Base-by-base conservation (phyloP, 2,797 vertebrate genomes). In the Atherinosoma microstoma region DNA sequence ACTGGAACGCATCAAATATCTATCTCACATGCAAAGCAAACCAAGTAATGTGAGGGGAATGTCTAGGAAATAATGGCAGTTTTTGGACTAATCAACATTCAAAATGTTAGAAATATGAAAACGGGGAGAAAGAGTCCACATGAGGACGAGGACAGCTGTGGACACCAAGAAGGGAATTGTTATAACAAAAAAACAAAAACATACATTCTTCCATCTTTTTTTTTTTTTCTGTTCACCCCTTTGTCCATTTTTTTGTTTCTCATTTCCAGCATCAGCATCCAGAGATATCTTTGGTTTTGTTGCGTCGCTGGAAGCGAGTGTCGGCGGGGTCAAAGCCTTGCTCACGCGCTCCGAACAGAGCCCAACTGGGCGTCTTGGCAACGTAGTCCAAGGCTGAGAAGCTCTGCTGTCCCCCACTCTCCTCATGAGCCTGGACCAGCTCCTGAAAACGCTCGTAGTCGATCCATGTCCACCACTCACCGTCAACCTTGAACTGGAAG, bases 391-490 rank as follows among this genome's bases (percentile, higher is more conserved):
- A 34, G 0, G 97, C 91, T 0, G 96, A 94, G 92, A 98, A 98
- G n/a, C 79, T 91, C 81, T 64, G 77, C 64, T 79, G 71, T 1
- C 96, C 95, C 0, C 83, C 76, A 0, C 94, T 97, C 16, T 83
- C 88, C 56, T 95, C 90, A 0, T 94, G 90, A 7, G 80, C 83
- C 68, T 58, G 87, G 47, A 94, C 85, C 60, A 98, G 94, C 70
- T 96, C 93, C 86, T 97, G 97, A 89, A 98, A 99, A 8, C 93
- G 92, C 30, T 92, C 85, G 2, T 97, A 99, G 92, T 99, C 79
- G 0, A 99, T 98, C 97, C 97, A 98, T 0, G 97, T 98, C 93
- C 93, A 93, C 97, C 98, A 98, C 72, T 96, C 92, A 0, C 95
- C 95, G 0, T 92, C 47, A 27, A 96, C 88, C 91, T 96, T 95